Evolutionary conservation across 1,140 invertebrate species (phyloP).

Genomic region (Whitmania pigra): DNA sequence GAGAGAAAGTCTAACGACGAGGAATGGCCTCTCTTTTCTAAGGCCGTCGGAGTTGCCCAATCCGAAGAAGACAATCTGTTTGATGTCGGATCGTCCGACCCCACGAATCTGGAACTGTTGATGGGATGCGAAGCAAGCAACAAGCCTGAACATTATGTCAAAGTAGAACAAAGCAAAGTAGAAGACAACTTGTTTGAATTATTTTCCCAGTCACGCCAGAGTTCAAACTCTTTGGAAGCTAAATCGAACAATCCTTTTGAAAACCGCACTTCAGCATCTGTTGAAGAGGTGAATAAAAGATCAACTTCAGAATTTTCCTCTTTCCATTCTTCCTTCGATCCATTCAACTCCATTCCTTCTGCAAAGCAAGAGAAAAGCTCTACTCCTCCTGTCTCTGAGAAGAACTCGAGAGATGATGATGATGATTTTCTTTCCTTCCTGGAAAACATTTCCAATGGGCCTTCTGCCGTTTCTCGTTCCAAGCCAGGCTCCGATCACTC

Average conservation of each 20-base stretch:
- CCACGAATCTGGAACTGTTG: conserved; percentile 52
- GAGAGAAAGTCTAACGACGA: no score
- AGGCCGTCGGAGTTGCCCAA: conserved; percentile 1
- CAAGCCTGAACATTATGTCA: neutral
- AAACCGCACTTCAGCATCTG: neutral
- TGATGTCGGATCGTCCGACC: conserved; percentile 29
- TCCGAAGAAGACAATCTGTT: conserved; percentile 30
- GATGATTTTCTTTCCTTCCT: conserved; percentile 33
- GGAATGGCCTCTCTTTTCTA: neutral
- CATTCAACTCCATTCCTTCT: conserved; percentile 23
- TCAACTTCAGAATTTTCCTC: neutral
- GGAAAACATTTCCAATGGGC: conserved; percentile 23
- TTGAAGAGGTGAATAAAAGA: conserved; percentile 2
- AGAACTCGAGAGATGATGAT: conserved; percentile 15
- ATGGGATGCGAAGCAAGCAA: conserved; percentile 30
- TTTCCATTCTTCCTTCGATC: conserved; percentile 26
- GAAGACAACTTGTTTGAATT: neutral
- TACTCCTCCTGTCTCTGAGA: neutral
- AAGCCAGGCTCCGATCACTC: neutral
- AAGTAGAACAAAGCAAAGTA: neutral
- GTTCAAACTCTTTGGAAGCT: neutral
- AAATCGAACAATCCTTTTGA: neutral
- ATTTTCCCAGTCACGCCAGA: neutral
- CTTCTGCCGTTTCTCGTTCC: neutral
- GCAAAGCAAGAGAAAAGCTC: conserved; percentile 6